phyloP scores from a whole-genome alignment of 2,797 vertebrate species.

The Tokudaia muenninki region DNA sequence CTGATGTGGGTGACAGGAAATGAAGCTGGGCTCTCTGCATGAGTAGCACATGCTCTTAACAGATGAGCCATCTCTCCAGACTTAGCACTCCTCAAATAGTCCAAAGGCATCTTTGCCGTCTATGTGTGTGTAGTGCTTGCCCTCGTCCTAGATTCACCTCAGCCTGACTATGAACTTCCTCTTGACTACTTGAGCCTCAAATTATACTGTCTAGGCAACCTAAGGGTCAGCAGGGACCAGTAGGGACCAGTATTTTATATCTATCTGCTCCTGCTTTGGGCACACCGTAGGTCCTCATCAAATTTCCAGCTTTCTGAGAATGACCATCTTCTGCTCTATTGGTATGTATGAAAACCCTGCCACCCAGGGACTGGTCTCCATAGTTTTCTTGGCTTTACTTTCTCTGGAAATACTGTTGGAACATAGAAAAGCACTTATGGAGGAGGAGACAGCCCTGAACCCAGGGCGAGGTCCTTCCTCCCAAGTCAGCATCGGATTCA shows the following conservation, averaged over 20 bases:
- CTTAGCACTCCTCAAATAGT: not conserved
- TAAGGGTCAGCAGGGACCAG: not conserved
- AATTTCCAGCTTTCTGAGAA: not conserved
- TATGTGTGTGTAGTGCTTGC: not conserved
- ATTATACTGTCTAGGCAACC: not conserved
- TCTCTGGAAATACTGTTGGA: not conserved
- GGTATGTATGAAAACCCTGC: not conserved
- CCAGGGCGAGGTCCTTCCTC: not conserved
- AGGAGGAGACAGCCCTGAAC: not conserved
- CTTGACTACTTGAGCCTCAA: not conserved
- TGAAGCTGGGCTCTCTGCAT: not conserved
- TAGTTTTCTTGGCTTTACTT: not conserved
- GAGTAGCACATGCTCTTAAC: not conserved
- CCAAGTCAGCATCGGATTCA: not conserved
- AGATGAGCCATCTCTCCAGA: not conserved
- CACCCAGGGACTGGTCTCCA: not conserved
- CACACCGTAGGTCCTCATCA: not conserved
- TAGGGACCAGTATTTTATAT: not conserved
- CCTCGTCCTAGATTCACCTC: not conserved
- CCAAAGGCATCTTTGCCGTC: not conserved
- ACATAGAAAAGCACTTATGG: not conserved
- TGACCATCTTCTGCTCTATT: not conserved
- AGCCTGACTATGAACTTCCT: slow-evolving; percentile 11
- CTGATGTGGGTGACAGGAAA: not conserved
- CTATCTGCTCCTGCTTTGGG: not conserved